Evolutionary conservation across 1,140 invertebrate genomes (phyloP), one percentile per base, ranked within the genome.

Genomic region (Elymnias hypermnestra): DNA sequence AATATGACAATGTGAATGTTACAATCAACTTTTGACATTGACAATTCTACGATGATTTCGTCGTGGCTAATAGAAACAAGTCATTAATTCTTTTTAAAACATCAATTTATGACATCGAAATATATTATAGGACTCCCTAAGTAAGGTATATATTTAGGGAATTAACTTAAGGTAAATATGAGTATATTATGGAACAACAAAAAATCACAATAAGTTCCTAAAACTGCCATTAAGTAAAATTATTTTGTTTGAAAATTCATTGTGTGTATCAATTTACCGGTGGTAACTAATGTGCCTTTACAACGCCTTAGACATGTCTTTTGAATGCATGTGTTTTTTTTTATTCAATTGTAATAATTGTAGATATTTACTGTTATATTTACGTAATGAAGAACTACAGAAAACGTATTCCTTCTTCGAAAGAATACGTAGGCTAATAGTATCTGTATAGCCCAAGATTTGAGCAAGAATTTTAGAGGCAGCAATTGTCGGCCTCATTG

Each of bases 11-110:
- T 0, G 19, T 7, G 35, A 51, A 39, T 33, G 37, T 43, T 37
- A 36, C 49, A 58, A 29, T 35, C 49, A 28, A 33, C 22, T 33
- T 43, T 38, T 70, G 60, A 63, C 57, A 57, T 57, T 29, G 5
- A n/a, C 26, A 29, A 53, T 65, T 57, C n/a, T 53, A 54, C 56
- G 48, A 71, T 73, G 63, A 64, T 51, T 75, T 75, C 72, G 72
- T 75, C 72, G 72, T 75, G 72, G 72, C 72, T 45, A 22, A 57
- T 37, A 46, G 53, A 25, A 41, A 49, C 31, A 49, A 49, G 12
- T 41, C 29, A 23, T 22, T 35, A 41, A 29, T 33, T 26, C 41
- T 17, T 26, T 35, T 21, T 49, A 28, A 41, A 35, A 18, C 29
- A 35, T 3, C 31, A 26, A 26, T 49, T 13, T 22, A 36, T 41